Conservation (phyloP, 2,113 vertebrate species). For the Coryphaenoides rupestris region DNA sequence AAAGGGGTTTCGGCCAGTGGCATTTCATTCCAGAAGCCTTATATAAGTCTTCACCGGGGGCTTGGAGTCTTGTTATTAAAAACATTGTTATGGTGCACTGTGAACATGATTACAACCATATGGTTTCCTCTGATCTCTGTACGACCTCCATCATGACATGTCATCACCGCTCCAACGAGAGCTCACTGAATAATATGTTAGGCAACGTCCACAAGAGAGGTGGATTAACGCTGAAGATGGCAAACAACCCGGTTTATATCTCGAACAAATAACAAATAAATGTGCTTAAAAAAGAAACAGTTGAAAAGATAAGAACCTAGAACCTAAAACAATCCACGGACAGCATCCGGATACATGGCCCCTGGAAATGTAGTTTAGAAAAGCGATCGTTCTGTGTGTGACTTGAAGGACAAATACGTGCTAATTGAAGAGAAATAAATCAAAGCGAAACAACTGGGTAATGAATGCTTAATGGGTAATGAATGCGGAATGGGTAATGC, state of each 20-base stretch:
- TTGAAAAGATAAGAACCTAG: no score
- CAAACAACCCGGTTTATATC: constrained; percentile 8
- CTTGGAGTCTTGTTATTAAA: constrained; percentile 45
- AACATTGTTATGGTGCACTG: constrained; percentile 47
- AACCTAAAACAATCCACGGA: constrained; percentile 14
- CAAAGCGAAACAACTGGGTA: constrained; percentile 15
- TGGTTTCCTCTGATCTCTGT: constrained; percentile 27
- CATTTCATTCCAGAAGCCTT: constrained; percentile 11
- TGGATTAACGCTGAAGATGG: constrained; percentile 8
- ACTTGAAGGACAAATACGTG: constrained; percentile 24
- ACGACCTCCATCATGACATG: constrained; percentile 45
- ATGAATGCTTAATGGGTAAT: background rate
- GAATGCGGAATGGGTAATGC: constrained; percentile 1
- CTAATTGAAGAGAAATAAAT: constrained; percentile 28
- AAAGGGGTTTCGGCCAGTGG: no score
- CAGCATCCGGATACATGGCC: background rate
- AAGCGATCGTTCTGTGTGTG: constrained; percentile 26
- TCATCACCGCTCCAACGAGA: constrained; percentile 16
- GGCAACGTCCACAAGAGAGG: no score
- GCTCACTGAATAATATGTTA: constrained; percentile 19
- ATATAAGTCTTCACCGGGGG: constrained; percentile 11
- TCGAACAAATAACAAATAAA: no score
- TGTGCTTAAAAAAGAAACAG: no score
- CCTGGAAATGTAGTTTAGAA: constrained; percentile 33
- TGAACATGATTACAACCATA: constrained; percentile 30